phyloP scores from a whole-genome alignment of 2,888 invertebrate genomes.

The Ochropleura leucogaster region DNA sequence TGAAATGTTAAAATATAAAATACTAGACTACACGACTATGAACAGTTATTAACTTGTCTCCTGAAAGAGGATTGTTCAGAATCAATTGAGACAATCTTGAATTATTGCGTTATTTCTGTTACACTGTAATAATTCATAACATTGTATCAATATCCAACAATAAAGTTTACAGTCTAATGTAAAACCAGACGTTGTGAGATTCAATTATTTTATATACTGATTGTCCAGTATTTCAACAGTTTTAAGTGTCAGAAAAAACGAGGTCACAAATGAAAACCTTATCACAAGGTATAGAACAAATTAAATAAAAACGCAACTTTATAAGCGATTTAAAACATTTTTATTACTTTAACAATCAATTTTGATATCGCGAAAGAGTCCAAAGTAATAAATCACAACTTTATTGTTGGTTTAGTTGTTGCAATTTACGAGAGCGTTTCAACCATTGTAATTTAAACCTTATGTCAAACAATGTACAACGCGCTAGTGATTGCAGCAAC shows the following conservation, averaged over 20 bases:
- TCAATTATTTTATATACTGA: background rate
- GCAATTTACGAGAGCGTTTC: conserved; percentile 2
- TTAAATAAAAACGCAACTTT: conserved; percentile 25
- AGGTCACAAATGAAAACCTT: conserved; percentile 17
- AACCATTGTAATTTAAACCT: conserved; percentile 19
- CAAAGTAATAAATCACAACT: conserved; percentile 21
- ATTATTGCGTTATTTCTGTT: background rate
- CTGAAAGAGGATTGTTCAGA: background rate
- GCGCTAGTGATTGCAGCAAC: conserved; percentile 8
- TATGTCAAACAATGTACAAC: background rate
- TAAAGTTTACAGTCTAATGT: conserved; percentile 25
- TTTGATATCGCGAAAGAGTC: conserved; percentile 17
- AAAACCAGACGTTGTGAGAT: background rate
- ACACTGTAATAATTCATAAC: conserved; percentile 3
- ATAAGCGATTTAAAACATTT: conserved; percentile 15
- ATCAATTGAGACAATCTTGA: background rate
- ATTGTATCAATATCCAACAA: conserved; percentile 34
- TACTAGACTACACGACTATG: background rate
- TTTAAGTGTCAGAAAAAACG: conserved; percentile 16
- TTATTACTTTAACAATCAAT: conserved; percentile 29
- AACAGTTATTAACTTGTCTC: background rate
- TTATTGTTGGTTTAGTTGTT: conserved; percentile 44
- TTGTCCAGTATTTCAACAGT: conserved; percentile 4
- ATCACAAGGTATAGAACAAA: conserved; percentile 7
- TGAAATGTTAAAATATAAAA: conserved; percentile 12